Conservation (phyloP, 2,113 vertebrate species). For the Salvator merianae region DNA sequence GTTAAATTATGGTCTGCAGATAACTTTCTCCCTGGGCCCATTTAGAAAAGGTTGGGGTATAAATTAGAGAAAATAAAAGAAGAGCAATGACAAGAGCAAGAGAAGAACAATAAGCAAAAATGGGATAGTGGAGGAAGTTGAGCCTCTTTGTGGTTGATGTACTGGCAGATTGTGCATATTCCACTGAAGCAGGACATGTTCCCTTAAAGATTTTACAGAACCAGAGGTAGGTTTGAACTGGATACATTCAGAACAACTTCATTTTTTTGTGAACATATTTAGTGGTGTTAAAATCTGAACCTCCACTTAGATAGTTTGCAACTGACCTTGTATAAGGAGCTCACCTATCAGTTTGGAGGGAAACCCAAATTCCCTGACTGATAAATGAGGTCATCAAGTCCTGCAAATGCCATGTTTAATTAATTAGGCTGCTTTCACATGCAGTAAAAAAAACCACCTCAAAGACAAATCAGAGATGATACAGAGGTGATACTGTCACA, state of each 20-base stretch:
- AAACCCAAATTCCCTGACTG: no score
- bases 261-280: background rate
- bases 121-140: background rate
- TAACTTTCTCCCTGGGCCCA: background rate
- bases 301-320: background rate
- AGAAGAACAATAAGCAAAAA: no score
- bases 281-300: background rate
- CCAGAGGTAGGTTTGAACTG: background rate
- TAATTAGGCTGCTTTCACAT: no score
- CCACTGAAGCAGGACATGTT: background rate
- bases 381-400: no score
- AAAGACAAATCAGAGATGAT: no score
- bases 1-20: background rate
- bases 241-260: background rate
- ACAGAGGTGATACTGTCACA: no score
- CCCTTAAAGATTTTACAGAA: background rate
- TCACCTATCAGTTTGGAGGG: no score
- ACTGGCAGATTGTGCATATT: background rate
- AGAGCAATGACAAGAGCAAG: no score
- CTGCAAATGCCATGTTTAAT: no score
- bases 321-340: background rate
- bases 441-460: no score
- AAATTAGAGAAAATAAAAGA: no score
- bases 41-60: no score
- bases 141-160: background rate